Evolutionary conservation across 1,140 invertebrate species (phyloP), one percentile per base, ranked within the genome.

Genomic region (Drosophila bipectinata): DNA sequence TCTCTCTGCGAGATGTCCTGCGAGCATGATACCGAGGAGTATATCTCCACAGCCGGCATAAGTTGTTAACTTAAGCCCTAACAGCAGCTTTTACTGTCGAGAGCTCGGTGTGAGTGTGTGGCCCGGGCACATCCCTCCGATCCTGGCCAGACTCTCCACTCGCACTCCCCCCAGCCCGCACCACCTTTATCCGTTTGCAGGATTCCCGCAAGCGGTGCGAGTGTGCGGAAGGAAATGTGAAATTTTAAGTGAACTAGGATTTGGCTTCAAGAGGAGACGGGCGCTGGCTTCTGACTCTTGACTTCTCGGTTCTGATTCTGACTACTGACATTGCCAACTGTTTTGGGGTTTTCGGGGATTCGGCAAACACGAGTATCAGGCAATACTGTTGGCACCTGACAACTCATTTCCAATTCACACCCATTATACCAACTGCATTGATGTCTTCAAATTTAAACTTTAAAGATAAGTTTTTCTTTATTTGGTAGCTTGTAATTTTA

Each of bases 41-140:
- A 69, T 69, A 69, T 69, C 64, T 58, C 58, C 24, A 53, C 53
- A 77, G 69, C 60, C 54, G 77, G 69, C 78, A 78, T 82, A 85
- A 85, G 82, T 85, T 88, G 83, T 82, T 88, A 88, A 88, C 78
- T 87, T 88, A 87, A 87, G 83, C 83, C 78, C 55, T 63, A 49
- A 44, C 51, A 76, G 63, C 62, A 76, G 73, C 73, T 76, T 76
- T 53, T 68, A 32, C 53, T 61, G 72, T 52, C 67, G 32, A 32
- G 18, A 30, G 60, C 45, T 72, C 24, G 72, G 69, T 30, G 37
- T 48, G 47, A 41, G 44, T 72, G 39, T 74, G 69, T 24, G 37
- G 67, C 39, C 49, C n/a, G 48, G 52, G 60, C n/a, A 2, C 41
- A 12, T 18, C 10, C 39, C 39, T 6, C 41, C 5, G 12, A 37